A percentile compares a stretch with the other conserved stretches of the same genome.
phyloP scores from a whole-genome alignment of 2,113 vertebrate genomes.

The Sclerurus mexicanus region DNA sequence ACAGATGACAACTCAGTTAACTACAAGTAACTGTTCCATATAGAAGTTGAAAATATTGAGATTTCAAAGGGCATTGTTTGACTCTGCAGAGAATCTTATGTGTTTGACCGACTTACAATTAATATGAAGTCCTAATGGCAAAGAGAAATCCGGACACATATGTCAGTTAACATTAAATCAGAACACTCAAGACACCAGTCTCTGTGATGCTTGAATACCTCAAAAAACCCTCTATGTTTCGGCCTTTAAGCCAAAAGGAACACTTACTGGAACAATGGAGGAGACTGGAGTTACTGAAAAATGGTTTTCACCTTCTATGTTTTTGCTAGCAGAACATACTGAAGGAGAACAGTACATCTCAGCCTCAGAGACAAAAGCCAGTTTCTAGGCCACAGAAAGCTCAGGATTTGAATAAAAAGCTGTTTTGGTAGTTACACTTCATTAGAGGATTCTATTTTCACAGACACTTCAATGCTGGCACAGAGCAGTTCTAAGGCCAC shows the following conservation, averaged over 20 bases:
- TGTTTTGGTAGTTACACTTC: neutral
- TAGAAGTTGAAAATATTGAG: accelerated
- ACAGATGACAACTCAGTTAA: neutral
- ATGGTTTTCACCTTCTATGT: neutral
- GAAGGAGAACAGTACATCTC: neutral
- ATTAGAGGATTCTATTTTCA: neutral
- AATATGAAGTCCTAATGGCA: neutral
- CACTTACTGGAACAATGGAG: neutral
- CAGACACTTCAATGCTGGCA: neutral
- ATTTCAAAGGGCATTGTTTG: neutral
- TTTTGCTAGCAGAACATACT: neutral
- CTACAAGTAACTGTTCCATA: neutral
- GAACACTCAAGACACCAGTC: neutral
- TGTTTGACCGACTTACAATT: neutral
- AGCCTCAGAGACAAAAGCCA: neutral
- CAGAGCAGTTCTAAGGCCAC: neutral
- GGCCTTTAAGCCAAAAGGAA: neutral
- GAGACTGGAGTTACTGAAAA: neutral
- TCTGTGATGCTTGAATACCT: neutral
- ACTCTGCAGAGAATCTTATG: neutral
- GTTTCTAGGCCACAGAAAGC: neutral
- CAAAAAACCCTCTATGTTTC: neutral
- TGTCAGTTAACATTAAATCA: neutral
- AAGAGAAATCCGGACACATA: neutral
- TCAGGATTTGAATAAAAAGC: neutral